These are phyloP conservation scores for Acanthopleura granulata DNA, from an alignment of 2,888 invertebrate genomes.

Conservation along the genomic window DNA sequence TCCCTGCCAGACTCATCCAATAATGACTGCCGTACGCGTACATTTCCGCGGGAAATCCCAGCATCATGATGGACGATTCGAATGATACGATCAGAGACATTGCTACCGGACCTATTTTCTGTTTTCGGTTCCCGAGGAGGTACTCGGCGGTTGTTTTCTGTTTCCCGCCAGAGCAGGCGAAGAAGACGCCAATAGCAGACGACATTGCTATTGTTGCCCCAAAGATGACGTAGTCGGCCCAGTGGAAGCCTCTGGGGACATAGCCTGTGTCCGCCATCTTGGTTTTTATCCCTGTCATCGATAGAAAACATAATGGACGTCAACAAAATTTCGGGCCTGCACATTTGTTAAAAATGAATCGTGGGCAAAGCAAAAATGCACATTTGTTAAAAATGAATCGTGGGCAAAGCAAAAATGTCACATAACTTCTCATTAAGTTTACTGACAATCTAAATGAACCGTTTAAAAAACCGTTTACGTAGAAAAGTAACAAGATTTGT, in stretches of 20 bases:
- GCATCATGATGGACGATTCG: conserved; percentile 19
- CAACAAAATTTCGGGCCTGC: no score
- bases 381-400: no score
- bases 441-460: no score
- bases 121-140: conserved; percentile 7
- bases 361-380: no score
- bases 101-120: not conserved
- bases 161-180: conserved; percentile 3
- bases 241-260: not conserved
- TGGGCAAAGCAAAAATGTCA: no score
- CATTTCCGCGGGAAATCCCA: conserved; percentile 12
- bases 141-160: conserved; percentile 15
- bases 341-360: no score
- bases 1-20: not conserved
- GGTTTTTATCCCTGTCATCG: not conserved
- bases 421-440: no score
- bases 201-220: not conserved
- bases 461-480: no score
- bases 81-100: conserved; percentile 18
- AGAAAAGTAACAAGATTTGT: no score
- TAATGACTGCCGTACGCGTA: conserved; percentile 15
- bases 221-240: conserved; percentile 18
- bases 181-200: conserved; percentile 13
- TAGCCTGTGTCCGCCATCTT: not conserved
- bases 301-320: no score